Percentiles rank a stretch among this genome's conserved stretches.
These are phyloP conservation scores for Microcaecilia unicolor DNA, from an alignment of 2,797 vertebrate genomes.

Conservation along the genomic window DNA sequence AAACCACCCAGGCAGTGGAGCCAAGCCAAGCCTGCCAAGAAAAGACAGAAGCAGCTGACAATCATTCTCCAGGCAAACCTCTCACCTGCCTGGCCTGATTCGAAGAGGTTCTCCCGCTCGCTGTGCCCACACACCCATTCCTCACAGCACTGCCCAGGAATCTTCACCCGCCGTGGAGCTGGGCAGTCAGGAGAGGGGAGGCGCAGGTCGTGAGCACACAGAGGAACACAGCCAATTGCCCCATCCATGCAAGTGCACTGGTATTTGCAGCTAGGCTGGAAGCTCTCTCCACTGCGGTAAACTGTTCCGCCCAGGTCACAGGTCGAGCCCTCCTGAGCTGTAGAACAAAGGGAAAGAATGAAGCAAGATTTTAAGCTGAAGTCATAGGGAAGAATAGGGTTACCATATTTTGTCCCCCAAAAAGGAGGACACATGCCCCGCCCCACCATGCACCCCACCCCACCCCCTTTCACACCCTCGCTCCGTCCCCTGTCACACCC, in stretches of 20 bases:
- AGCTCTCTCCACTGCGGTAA: slow-evolving; percentile 61
- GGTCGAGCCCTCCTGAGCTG: slow-evolving; percentile 52
- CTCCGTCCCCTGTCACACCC: too few species aligned
- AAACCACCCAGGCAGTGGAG: too few species aligned
- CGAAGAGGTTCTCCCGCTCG: slow-evolving; percentile 16
- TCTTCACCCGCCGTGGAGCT: slow-evolving; percentile 34
- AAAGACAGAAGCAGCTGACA: rapidly evolving
- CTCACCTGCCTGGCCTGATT: slow-evolving; percentile 48
- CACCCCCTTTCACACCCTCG: too few species aligned
- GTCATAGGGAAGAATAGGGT: too few species aligned
- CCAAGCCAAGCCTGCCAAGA: too few species aligned
- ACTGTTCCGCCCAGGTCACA: slow-evolving; percentile 59
- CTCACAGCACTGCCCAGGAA: slow-evolving; percentile 53
- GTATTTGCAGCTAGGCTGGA: slow-evolving; percentile 64
- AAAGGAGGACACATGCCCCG: too few species aligned
- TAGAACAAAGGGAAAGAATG: not conserved
- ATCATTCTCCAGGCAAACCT: rapidly evolving
- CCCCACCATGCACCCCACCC: too few species aligned
- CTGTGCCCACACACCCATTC: slow-evolving; percentile 58
- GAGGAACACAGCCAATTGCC: slow-evolving; percentile 57
- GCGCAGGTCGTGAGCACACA: slow-evolving; percentile 38
- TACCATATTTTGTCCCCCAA: too few species aligned
- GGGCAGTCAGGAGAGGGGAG: slow-evolving; percentile 54
- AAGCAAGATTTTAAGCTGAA: too few species aligned
- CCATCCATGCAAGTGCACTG: slow-evolving; percentile 65